Evolutionary conservation across 1,140 invertebrate species (phyloP).

Genomic region (Drosophila nigromelanica): DNA sequence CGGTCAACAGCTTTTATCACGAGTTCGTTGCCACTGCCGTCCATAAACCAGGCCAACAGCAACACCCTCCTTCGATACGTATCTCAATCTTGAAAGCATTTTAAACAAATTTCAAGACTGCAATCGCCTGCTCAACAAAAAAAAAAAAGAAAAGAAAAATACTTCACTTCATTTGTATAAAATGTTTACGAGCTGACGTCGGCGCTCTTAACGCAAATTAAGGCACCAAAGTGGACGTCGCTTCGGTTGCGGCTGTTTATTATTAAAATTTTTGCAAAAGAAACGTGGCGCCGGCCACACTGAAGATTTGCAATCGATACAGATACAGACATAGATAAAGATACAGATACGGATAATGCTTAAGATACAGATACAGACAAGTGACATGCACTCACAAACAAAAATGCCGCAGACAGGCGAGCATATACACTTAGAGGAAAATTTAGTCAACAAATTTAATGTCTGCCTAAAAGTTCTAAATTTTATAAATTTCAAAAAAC

Average conservation of each 20-base stretch:
- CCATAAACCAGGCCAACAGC: constrained; percentile 54
- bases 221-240: constrained; percentile 64
- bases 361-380: constrained; percentile 25
- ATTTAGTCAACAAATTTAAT: too few species aligned
- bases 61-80: constrained; percentile 34
- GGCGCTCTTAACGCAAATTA: constrained; percentile 56
- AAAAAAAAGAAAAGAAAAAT: background rate
- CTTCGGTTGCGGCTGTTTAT: constrained; percentile 59
- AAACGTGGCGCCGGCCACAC: constrained; percentile 44
- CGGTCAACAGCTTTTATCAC: constrained; percentile 56
- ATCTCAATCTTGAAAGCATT: constrained; percentile 55
- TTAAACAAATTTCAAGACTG: constrained; percentile 49
- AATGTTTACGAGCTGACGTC: constrained; percentile 38
- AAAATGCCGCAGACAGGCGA: constrained; percentile 43
- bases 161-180: constrained; percentile 30
- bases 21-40: constrained; percentile 65
- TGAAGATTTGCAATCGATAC: constrained; percentile 51
- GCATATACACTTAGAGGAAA: background rate
- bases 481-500: too few species aligned
- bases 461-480: too few species aligned
- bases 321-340: constrained; percentile 25
- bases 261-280: constrained; percentile 66
- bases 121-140: constrained; percentile 5
- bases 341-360: constrained; percentile 8
- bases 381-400: constrained; percentile 26